Conservation (phyloP, 2,888 invertebrate species). For the Epinotia brunnichana region DNA sequence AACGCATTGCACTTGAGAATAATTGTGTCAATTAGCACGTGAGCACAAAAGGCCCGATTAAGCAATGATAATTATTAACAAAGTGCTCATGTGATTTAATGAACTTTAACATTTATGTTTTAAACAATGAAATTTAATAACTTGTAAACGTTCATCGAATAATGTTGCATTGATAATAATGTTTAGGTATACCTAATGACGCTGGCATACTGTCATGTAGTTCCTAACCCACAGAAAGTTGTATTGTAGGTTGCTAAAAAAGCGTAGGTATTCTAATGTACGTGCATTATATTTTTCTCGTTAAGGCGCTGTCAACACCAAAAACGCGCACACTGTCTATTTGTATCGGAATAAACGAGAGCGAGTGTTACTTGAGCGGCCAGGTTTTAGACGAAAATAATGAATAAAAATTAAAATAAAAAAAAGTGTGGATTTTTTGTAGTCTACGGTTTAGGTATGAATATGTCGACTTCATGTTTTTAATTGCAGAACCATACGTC, state of each 20-base stretch:
- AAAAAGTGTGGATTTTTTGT: no score
- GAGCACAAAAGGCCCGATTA: conserved; percentile 59
- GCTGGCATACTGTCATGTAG: neutral
- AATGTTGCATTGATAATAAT: neutral
- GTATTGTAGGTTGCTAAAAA: neutral
- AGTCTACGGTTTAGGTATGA: no score
- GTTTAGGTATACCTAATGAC: no score
- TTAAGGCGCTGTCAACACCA: no score
- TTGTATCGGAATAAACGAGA: no score
- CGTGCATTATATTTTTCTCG: neutral
- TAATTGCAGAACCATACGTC: no score
- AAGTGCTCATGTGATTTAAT: conserved; percentile 9
- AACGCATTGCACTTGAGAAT: conserved; percentile 41
- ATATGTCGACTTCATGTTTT: no score
- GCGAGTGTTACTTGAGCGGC: no score
- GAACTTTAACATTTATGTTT: conserved; percentile 31
- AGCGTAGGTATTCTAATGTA: neutral
- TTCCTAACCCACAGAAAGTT: neutral
- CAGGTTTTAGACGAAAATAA: no score
- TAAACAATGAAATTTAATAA: conserved; percentile 9
- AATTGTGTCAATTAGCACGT: conserved; percentile 58
- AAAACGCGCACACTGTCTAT: no score
- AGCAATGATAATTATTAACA: conserved; percentile 43
- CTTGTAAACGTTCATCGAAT: neutral
- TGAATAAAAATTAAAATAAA: no score